Base-by-base conservation (phyloP, 2,888 invertebrate genomes). In the Ophonus ardosiacus region DNA sequence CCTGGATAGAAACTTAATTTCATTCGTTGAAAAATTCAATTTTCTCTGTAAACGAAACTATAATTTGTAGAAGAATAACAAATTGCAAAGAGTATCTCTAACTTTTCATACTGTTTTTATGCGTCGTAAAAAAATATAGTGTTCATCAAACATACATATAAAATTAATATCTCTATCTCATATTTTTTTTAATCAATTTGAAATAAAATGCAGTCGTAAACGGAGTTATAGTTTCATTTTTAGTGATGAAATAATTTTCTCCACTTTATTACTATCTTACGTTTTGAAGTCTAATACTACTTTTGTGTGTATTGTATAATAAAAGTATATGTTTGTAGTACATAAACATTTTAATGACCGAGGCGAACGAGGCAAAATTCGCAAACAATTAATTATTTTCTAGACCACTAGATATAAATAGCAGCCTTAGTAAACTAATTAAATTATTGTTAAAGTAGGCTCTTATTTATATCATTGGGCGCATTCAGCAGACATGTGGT, bases 171-270 rank as follows among this genome's bases (percentile, higher is more conserved):
- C 68, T 68, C 13, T 24, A 18, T 63, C 13, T 15, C 38, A 68
- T 15, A 68, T 68, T 68, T 68, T 68, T 51, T 68, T 68, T 68
- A 68, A 68, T 68, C 68, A 68, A 68, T 68, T 68, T 31, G 31
- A 38, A 68, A 68, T 68, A 68, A 68, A 68, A 38, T 38, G 24
- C 31, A 6, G 15, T 68, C 68, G 68, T 68, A 68, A 68, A 65
- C 38, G 31, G 24, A 63, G 17, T 24, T 31, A 68, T 68, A 68
- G 59, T 59, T 59, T 59, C 18, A 59, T 17, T 59, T 17, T 17
- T 0, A 59, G 0, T 0, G 18, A 13, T 7, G 15, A 10, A 13
- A 51, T 51, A 51, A 51, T 51, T 51, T 43, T 51, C 43, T 51
- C 10, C 43, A 10, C 10, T 51, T 51, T 51, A 51, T 51, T 8